Base-by-base conservation (phyloP, 2,113 vertebrate species). In the Bucco capensis region DNA sequence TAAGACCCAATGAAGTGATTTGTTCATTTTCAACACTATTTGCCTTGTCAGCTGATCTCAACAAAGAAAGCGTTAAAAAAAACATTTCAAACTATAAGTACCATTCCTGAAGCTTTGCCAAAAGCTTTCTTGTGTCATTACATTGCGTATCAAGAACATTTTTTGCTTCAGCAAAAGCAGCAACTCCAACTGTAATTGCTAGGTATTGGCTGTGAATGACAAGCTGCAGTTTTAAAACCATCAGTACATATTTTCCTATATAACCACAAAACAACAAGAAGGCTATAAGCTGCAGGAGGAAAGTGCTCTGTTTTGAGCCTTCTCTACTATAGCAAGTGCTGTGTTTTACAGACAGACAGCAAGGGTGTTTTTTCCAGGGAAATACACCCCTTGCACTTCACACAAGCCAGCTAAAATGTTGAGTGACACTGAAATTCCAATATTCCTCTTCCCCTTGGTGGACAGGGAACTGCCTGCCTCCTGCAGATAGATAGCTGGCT, bases 51-150 rank as follows among this genome's bases (percentile, higher is more conserved):
- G 61, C 53, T 47, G 51, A 56, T 88, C 44, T 74, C 49, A 74
- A 65, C 73, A 70, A 77, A 64, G 24, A 71, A 95, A 86, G 56
- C 61, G 71, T 86, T 40, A 71, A 85, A 80, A 85, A 80, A 80
- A 81, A 9, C 35, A 72, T 57, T 92, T 92, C 70, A 90, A 44
- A 64, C 17, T 72, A 23, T 12, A 81, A 84, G 40, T 44, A 72
- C 9, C 28, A 46, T 51, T 86, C 23, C 86, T 83, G 66, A 88
- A 75, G 40, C 31, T 83, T 58, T 89, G 85, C 83, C 79, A 92
- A 88, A 80, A 89, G 71, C 67, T 56, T 86, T 91, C 61, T 86
- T 37, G 51, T 93, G 65, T 74, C 86, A 71, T 2, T 83, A 82
- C 56, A 83, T 7, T 14, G 23, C 65, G 4, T 37, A 86, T 86